Percentiles rank a stretch among this genome's conserved stretches.
phyloP scores from a whole-genome alignment of 2,888 invertebrate species.

The Dastarcus helophoroides region DNA sequence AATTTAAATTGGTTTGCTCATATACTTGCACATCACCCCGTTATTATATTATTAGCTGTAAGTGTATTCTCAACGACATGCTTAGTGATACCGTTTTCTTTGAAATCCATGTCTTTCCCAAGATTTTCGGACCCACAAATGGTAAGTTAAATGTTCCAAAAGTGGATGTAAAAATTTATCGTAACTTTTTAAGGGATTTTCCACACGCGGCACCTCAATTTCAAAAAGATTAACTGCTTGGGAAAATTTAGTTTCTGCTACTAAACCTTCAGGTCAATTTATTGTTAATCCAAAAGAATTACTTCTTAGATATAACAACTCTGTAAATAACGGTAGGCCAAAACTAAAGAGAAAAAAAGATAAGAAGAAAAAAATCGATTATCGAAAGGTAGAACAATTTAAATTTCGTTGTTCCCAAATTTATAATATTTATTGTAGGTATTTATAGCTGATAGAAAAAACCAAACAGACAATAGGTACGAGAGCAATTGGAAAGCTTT shows the following conservation, averaged over 20 bases:
- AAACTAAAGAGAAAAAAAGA: slow-evolving; percentile 12
- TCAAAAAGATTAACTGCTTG: slow-evolving; percentile 72
- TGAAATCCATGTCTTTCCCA: slow-evolving; percentile 53
- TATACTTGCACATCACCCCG: slow-evolving; percentile 56
- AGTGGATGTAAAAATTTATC: neutral
- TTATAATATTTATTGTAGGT: slow-evolving; percentile 16
- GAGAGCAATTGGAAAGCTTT: slow-evolving; percentile 49
- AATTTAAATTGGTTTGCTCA: slow-evolving; percentile 50
- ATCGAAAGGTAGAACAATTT: slow-evolving; percentile 17
- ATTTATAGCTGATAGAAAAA: slow-evolving; percentile 20
- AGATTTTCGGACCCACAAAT: slow-evolving; percentile 79
- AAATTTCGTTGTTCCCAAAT: slow-evolving; percentile 4
- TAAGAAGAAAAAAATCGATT: slow-evolving; percentile 17
- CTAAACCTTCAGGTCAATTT: slow-evolving; percentile 54
- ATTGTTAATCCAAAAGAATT: slow-evolving; percentile 63
- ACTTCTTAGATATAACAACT: slow-evolving; percentile 21
- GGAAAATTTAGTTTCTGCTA: slow-evolving; percentile 71
- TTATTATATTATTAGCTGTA: slow-evolving; percentile 49
- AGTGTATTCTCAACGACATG: slow-evolving; percentile 53
- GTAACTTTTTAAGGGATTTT: slow-evolving; percentile 61
- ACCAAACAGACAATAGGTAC: slow-evolving; percentile 18
- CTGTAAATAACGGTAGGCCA: slow-evolving; percentile 2
- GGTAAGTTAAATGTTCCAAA: slow-evolving; percentile 39
- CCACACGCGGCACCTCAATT: slow-evolving; percentile 78
- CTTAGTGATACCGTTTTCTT: slow-evolving; percentile 51